Base-by-base conservation (phyloP, 2,888 invertebrate species). In the Sepiola atlantica region DNA sequence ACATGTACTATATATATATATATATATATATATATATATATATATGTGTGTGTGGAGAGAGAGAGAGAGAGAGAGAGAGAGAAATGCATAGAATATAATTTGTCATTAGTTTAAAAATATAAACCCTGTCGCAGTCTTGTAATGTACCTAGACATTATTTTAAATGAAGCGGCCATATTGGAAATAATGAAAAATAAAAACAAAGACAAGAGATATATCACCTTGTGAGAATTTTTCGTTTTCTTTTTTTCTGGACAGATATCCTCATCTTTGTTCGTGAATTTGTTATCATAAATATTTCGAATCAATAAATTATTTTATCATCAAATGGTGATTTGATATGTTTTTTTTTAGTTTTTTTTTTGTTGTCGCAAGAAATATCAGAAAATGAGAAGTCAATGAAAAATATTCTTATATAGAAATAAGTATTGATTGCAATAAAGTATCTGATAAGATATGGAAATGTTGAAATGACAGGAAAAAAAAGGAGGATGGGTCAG, bases 1-100 rank as follows among this genome's bases (percentile, higher is more conserved):
- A n/a, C n/a, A n/a, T n/a, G n/a, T n/a, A n/a, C n/a, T 91, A 91
- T 91, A 91, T 91, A 35, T 35, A 91, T 90, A 90, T 90, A 32
- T 91, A 77, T 77, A 77, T 91, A 32, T 91, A 77, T 10, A 77
- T 10, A 77, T 10, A 77, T 10, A 77, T 77, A 77, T 77, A 77
- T 77, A 77, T 3, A 77, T 45, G 45, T n/a, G n/a, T n/a, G n/a
- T n/a, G n/a, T n/a, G n/a, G n/a, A n/a, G n/a, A n/a, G n/a, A n/a
- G n/a, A n/a, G n/a, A n/a, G n/a, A n/a, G n/a, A n/a, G n/a, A n/a
- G n/a, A n/a, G n/a, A n/a, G n/a, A 8, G 45, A 45, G 45, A 8
- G 45, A 45, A 8, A 45, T 45, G 45, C 45, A 45, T 45, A 61
- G 77, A 32, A 32, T 32, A n/a, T 77, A n/a, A 24, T 77, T 77